Evolutionary conservation across 2,888 invertebrate genomes (phyloP).

Genomic region (Erebia ligea): DNA sequence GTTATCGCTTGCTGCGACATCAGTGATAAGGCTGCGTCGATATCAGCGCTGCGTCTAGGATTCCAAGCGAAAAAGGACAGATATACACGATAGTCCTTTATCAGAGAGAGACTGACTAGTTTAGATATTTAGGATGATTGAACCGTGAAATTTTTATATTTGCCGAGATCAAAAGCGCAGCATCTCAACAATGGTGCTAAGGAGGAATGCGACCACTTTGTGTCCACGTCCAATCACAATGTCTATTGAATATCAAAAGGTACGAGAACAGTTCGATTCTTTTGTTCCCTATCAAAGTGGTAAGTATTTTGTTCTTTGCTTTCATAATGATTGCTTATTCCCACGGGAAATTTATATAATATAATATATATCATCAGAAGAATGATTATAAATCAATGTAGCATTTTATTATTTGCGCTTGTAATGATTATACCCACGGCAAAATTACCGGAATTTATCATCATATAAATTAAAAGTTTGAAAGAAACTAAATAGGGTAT

Average conservation of each 20-base stretch:
- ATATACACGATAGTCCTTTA: constrained; percentile 37
- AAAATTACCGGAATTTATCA: too few species aligned
- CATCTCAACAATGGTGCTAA: constrained; percentile 62
- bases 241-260: constrained; percentile 16
- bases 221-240: constrained; percentile 24
- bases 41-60: constrained; percentile 81
- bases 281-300: neutral
- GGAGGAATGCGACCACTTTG: constrained; percentile 37
- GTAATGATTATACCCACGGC: too few species aligned
- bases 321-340: neutral
- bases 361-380: neutral
- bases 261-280: constrained; percentile 3
- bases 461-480: too few species aligned
- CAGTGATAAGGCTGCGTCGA: constrained; percentile 80
- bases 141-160: constrained; percentile 77
- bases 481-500: too few species aligned
- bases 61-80: constrained; percentile 63
- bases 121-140: constrained; percentile 75
- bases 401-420: too few species aligned
- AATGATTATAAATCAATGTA: too few species aligned
- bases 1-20: constrained; percentile 47
- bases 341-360: neutral
- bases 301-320: neutral
- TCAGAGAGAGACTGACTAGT: constrained; percentile 53
- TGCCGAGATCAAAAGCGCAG: constrained; percentile 67